Percentiles rank a stretch among this genome's conserved stretches.
Conservation (phyloP, 1,140 invertebrate species). For the Drosophila suzukii region DNA sequence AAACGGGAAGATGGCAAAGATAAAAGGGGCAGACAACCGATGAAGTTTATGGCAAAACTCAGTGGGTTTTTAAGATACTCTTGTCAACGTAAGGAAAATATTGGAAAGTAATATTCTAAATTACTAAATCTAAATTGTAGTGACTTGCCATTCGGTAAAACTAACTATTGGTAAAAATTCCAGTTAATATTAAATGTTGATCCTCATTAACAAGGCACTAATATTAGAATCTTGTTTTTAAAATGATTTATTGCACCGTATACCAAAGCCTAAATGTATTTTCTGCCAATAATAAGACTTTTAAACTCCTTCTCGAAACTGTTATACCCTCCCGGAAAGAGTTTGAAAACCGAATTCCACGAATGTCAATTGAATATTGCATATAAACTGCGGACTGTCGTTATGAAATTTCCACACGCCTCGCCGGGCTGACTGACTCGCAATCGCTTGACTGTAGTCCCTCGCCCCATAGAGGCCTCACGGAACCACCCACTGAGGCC, state of each 20-base stretch:
- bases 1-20: background rate
- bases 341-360: slow-evolving; percentile 55
- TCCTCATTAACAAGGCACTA: too few species aligned
- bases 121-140: too few species aligned
- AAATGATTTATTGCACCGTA: too few species aligned
- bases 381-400: slow-evolving; percentile 64
- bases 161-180: too few species aligned
- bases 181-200: too few species aligned
- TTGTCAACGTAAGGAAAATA: background rate
- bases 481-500: background rate
- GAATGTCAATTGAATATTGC: slow-evolving; percentile 81
- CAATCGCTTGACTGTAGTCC: background rate
- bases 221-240: too few species aligned
- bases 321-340: background rate
- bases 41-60: background rate
- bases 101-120: background rate
- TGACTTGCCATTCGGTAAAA: too few species aligned
- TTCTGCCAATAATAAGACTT: background rate
- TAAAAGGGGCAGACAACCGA: background rate
- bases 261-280: too few species aligned
- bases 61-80: background rate
- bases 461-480: background rate
- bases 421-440: slow-evolving; percentile 48
- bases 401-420: slow-evolving; percentile 75
- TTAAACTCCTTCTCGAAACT: background rate